These are phyloP conservation scores for Callionymus lyra DNA, from an alignment of 2,113 vertebrate species.

Conservation along the genomic window DNA sequence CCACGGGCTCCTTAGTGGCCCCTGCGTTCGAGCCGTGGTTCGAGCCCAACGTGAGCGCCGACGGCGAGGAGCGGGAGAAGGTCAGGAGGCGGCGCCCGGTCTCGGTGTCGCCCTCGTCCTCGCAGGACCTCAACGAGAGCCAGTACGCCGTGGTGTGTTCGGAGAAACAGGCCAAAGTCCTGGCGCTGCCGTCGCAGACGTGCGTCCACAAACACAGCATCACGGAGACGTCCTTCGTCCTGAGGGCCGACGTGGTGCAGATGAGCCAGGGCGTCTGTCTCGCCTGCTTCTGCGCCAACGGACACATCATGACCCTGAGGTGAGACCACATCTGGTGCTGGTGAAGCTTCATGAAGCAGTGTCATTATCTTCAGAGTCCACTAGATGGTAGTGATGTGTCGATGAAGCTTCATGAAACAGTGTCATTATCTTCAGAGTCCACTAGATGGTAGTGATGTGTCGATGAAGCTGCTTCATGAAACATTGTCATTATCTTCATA, in stretches of 20 bases:
- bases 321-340: slow-evolving; percentile 57
- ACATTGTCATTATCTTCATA: too few relatives aligned
- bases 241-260: slow-evolving; percentile 87
- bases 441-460: too few relatives aligned
- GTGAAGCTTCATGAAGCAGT: too few relatives aligned
- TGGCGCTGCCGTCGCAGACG: slow-evolving; percentile 89
- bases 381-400: too few relatives aligned
- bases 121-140: slow-evolving; percentile 90
- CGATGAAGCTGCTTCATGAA: too few relatives aligned
- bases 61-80: slow-evolving; percentile 93
- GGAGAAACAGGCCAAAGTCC: slow-evolving; percentile 97
- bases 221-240: slow-evolving; percentile 94
- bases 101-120: slow-evolving; percentile 89
- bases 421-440: too few relatives aligned
- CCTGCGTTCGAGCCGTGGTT: slow-evolving; percentile 83
- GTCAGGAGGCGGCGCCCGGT: slow-evolving; percentile 84
- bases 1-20: slow-evolving; percentile 75
- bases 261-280: slow-evolving; percentile 83
- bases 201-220: slow-evolving; percentile 94
- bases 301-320: slow-evolving; percentile 99
- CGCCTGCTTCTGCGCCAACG: slow-evolving; percentile 96
- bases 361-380: too few relatives aligned
- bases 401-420: too few relatives aligned
- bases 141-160: slow-evolving; percentile 96
- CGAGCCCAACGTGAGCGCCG: slow-evolving; percentile 80